Base-by-base conservation (phyloP, 2,888 invertebrate species). In the Amblyteles armatorius region DNA sequence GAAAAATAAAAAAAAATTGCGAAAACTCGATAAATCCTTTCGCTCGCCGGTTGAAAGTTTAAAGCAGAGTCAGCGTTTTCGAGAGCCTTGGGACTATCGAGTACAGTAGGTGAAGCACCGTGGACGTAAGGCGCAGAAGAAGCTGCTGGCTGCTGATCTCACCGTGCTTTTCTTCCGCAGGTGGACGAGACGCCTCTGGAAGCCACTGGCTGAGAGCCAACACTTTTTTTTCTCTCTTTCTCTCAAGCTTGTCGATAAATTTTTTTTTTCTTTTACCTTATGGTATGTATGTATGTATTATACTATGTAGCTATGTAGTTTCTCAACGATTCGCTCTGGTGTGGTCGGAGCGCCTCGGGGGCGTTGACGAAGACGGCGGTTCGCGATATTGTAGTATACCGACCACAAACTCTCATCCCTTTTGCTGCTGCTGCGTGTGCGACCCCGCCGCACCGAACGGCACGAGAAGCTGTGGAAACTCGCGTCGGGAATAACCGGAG, bases 191-290 rank as follows among this genome's bases (percentile, higher is more conserved):
- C 29, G 79, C 33, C 36, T 78, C 48, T 48, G 78, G 68, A 68
- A 78, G 60, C 36, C 48, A 60, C 79, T 84, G 82, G 85, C 82
- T 29, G 40, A 29, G 48, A 40, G 79, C 83, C 84, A 83, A 83
- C 7, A 52, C 48, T 83, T 48, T 67, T 36, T 44, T 55, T 77
- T 36, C 33, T 67, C 40, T 33, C 19, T 22, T 29, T 57, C n/a
- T 67, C 29, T 44, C 19, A 13, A n/a, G 36, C 26, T 69, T n/a
- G 36, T 55, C n/a, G 40, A 60, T 36, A 52, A 40, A 19, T n/a
- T 33, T 52, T 19, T 40, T 40, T n/a, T 33, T 52, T 60, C 60
- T 60, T 60, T 4, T 6, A 29, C 29, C 33, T 60, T 60, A 13
- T 16, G 60, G 16, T 60, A 33, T 26, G 16, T 33, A 33, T 26